These are phyloP conservation scores for Mycogona germanica DNA, from an alignment of 2,888 invertebrate species.

Conservation along the genomic window DNA sequence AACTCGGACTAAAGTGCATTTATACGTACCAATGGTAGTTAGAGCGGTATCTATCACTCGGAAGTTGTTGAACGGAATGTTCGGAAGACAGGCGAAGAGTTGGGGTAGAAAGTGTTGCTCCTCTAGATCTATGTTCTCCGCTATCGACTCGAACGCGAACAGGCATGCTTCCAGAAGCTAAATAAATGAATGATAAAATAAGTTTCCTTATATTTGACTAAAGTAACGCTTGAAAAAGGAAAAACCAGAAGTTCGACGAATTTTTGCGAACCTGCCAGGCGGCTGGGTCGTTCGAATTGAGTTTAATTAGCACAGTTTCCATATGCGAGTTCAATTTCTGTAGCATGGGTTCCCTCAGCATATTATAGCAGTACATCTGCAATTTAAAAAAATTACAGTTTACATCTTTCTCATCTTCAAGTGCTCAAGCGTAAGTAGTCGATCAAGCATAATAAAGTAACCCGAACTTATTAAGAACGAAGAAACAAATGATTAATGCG, in stretches of 20 bases:
- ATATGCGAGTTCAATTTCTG: slow-evolving; percentile 53
- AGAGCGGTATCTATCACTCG: slow-evolving; percentile 57
- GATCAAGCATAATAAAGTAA: no score
- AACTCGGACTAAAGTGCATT: no score
- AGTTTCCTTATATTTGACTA: no score
- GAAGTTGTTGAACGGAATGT: slow-evolving; percentile 48
- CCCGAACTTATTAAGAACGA: no score
- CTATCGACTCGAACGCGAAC: slow-evolving; percentile 45
- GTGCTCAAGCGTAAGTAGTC: no score
- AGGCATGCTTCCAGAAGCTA: slow-evolving; percentile 51
- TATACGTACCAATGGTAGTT: slow-evolving; percentile 58
- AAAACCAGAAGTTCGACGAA: not conserved
- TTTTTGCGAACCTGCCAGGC: slow-evolving; percentile 32
- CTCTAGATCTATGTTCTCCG: slow-evolving; percentile 46
- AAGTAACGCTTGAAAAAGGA: not conserved
- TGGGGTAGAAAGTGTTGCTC: slow-evolving; percentile 44
- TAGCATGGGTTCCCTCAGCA: slow-evolving; percentile 57
- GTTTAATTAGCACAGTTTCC: slow-evolving; percentile 42
- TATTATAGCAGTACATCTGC: slow-evolving; percentile 72
- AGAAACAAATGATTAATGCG: no score
- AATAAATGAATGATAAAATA: not conserved
- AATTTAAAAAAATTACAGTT: no score
- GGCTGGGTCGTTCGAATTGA: slow-evolving; percentile 30
- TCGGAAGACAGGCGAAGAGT: slow-evolving; percentile 47
- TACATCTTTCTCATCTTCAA: no score